These are phyloP conservation scores for Schizaphis graminum DNA, from an alignment of 2,888 invertebrate species.

Conservation along the genomic window DNA sequence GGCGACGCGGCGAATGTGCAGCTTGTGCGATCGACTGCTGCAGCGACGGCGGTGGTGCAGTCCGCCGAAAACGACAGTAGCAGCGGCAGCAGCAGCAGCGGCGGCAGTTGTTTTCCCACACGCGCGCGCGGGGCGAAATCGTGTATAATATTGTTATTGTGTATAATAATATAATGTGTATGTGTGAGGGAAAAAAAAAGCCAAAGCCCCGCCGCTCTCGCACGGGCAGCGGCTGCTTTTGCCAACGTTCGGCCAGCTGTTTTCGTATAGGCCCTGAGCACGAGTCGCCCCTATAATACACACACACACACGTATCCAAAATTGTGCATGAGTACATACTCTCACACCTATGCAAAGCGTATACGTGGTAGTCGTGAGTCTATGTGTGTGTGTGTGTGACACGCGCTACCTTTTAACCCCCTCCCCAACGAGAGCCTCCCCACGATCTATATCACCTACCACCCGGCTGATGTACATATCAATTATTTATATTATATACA, in stretches of 20 bases:
- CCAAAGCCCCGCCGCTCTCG: background rate
- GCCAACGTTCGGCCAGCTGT: background rate
- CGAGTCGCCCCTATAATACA: slow-evolving; percentile 8
- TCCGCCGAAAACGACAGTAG: background rate
- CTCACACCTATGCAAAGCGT: background rate
- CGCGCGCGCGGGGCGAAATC: background rate
- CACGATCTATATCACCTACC: background rate
- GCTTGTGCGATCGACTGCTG: slow-evolving; percentile 41
- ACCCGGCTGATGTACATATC: slow-evolving; percentile 5
- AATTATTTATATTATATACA: slow-evolving; percentile 2
- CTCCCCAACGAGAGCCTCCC: background rate
- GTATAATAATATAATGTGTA: background rate
- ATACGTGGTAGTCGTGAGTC: background rate
- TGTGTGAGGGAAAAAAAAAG: background rate
- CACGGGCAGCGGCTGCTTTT: slow-evolving; percentile 6
- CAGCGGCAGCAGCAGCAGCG: background rate
- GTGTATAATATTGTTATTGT: no score
- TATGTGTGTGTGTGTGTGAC: background rate
- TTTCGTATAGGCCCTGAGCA: background rate
- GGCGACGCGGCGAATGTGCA: slow-evolving; percentile 6
- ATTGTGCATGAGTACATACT: background rate
- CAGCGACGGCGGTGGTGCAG: background rate
- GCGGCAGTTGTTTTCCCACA: slow-evolving; percentile 46
- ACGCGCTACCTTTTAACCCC: slow-evolving; percentile 26
- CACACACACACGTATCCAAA: background rate